Evolutionary conservation across 2,888 invertebrate genomes (phyloP).

Genomic region (Scrobipalpa costella): DNA sequence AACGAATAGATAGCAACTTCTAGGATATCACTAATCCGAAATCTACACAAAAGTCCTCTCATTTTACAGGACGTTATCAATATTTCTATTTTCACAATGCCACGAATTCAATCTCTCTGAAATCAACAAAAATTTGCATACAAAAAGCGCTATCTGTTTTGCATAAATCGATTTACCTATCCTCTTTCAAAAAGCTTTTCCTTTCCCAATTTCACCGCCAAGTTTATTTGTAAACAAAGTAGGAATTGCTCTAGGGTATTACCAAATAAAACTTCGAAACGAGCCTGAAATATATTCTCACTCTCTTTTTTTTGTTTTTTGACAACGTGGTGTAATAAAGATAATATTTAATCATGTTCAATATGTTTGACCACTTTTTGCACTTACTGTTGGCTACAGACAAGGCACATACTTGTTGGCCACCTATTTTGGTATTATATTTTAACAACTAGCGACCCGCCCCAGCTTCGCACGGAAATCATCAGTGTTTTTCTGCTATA

Average conservation of each 20-base stretch:
- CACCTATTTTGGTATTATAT: too few relatives aligned
- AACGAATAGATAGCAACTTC: too few relatives aligned
- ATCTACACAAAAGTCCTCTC: not conserved
- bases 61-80: slow-evolving; percentile 60
- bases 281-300: slow-evolving; percentile 59
- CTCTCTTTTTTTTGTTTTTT: slow-evolving; percentile 46
- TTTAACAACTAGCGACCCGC: too few relatives aligned
- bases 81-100: slow-evolving; percentile 69
- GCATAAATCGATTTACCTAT: slow-evolving; percentile 80
- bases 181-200: slow-evolving; percentile 76
- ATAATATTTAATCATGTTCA: not conserved
- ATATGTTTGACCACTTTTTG: too few relatives aligned
- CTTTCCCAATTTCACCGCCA: slow-evolving; percentile 74
- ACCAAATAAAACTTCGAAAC: slow-evolving; percentile 73
- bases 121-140: slow-evolving; percentile 79
- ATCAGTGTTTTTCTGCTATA: too few relatives aligned
- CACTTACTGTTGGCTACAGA: too few relatives aligned
- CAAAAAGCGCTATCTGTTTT: slow-evolving; percentile 79
- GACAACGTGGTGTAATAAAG: not conserved
- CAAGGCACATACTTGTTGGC: too few relatives aligned
- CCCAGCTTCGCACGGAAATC: too few relatives aligned
- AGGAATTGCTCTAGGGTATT: slow-evolving; percentile 76
- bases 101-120: slow-evolving; percentile 76
- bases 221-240: slow-evolving; percentile 80
- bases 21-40: not conserved